A percentile compares a stretch with the other conserved stretches of the same genome.
Evolutionary conservation across 2,888 invertebrate genomes (phyloP).

Genomic region (Noctua janthe): DNA sequence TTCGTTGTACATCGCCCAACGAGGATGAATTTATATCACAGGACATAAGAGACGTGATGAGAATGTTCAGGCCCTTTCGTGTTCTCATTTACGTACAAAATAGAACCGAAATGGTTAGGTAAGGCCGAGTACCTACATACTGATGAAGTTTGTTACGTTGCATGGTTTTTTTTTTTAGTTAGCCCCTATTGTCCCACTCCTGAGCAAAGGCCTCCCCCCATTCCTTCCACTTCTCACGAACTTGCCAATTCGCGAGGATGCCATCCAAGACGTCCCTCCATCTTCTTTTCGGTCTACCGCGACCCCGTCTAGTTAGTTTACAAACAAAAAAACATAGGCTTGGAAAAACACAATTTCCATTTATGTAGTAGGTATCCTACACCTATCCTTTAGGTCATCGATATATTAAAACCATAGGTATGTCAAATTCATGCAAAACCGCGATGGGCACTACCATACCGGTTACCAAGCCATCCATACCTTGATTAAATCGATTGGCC

Average conservation of each 20-base stretch:
- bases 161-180: not conserved
- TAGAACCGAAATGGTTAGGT: slow-evolving; percentile 20
- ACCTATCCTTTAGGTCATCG: not conserved
- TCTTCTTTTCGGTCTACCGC: too few species aligned
- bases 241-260: too few species aligned
- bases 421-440: not conserved
- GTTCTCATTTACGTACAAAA: slow-evolving; percentile 39
- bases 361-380: too few species aligned
- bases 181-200: too few species aligned
- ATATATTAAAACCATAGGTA: not conserved
- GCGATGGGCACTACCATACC: slow-evolving; percentile 8
- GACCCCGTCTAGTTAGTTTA: too few species aligned
- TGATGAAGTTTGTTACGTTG: not conserved
- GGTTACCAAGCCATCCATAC: slow-evolving; percentile 5
- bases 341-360: too few species aligned
- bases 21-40: slow-evolving; percentile 62
- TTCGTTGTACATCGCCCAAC: slow-evolving; percentile 22
- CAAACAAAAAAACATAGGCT: too few species aligned
- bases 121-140: not conserved
- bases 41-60: slow-evolving; percentile 65
- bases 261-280: too few species aligned
- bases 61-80: slow-evolving; percentile 37
- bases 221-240: too few species aligned
- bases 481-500: slow-evolving; percentile 43
- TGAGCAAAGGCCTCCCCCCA: too few species aligned